phyloP scores from a whole-genome alignment of 2,113 vertebrate genomes.

The Sinocyclocheilus anophthalmus region DNA sequence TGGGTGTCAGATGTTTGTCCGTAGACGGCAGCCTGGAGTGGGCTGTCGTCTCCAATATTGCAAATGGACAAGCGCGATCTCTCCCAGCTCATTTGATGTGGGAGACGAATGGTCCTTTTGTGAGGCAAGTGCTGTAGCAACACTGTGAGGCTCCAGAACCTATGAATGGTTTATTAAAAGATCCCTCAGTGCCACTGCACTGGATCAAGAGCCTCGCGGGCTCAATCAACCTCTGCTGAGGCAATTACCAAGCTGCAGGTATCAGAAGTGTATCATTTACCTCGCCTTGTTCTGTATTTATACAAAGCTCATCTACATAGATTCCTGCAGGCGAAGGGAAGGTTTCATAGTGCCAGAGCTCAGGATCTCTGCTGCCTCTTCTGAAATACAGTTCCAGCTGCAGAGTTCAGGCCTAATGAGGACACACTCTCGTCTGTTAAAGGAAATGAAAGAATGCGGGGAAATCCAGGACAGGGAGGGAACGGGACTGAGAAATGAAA shows the following conservation, averaged over 20 bases:
- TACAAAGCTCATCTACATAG: conserved; percentile 31
- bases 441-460: no score
- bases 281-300: conserved; percentile 14
- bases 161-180: conserved; percentile 36
- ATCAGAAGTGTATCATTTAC: conserved; percentile 20
- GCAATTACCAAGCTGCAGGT: conserved; percentile 22
- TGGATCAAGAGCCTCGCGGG: conserved; percentile 26
- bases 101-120: conserved; percentile 32
- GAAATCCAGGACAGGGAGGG: no score
- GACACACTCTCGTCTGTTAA: no score
- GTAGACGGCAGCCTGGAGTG: background rate
- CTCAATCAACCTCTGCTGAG: conserved; percentile 29
- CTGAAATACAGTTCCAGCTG: no score
- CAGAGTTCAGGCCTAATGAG: no score
- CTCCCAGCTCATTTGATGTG: conserved; percentile 36
- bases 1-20: conserved; percentile 23
- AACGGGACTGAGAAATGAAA: no score
- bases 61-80: conserved; percentile 39
- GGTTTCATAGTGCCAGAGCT: background rate
- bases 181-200: conserved; percentile 3
- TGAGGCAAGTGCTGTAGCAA: conserved; percentile 34
- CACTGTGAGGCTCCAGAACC: background rate
- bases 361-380: no score
- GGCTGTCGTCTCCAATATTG: conserved; percentile 7
- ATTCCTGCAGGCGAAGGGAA: background rate